phyloP scores from a whole-genome alignment of 2,113 vertebrate genomes.

The Colaptes auratus region DNA sequence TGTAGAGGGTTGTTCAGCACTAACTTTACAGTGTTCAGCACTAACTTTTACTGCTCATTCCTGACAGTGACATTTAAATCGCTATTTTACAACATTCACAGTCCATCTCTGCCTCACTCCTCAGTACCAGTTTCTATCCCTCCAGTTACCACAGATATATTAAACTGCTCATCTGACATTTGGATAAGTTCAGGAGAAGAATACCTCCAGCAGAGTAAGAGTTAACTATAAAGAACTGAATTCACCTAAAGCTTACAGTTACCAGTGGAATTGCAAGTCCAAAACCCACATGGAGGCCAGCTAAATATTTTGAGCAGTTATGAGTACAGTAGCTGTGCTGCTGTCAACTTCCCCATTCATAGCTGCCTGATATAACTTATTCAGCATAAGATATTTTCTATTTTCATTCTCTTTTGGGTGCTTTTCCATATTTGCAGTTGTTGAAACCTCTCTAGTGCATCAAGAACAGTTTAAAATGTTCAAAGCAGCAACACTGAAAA shows the following conservation, averaged over 20 bases:
- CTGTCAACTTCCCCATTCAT: not conserved
- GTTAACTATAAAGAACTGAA: not conserved
- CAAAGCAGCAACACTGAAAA: not conserved
- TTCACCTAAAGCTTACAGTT: not conserved
- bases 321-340: not conserved
- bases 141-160: accelerated
- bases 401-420: not conserved
- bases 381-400: not conserved
- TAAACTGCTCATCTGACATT: not conserved
- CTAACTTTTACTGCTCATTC: not conserved
- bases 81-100: not conserved
- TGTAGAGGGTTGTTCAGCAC: not conserved
- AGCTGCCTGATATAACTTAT: not conserved
- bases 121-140: not conserved
- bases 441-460: not conserved
- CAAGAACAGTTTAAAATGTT: not conserved
- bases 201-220: not conserved
- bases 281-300: not conserved
- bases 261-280: not conserved
- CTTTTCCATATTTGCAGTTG: not conserved
- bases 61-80: not conserved
- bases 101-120: not conserved
- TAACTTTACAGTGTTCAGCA: not conserved
- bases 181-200: not conserved
- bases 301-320: not conserved